These are phyloP conservation scores for Sarcophaga subvicina DNA, from an alignment of 2,888 invertebrate genomes.

Conservation along the genomic window DNA sequence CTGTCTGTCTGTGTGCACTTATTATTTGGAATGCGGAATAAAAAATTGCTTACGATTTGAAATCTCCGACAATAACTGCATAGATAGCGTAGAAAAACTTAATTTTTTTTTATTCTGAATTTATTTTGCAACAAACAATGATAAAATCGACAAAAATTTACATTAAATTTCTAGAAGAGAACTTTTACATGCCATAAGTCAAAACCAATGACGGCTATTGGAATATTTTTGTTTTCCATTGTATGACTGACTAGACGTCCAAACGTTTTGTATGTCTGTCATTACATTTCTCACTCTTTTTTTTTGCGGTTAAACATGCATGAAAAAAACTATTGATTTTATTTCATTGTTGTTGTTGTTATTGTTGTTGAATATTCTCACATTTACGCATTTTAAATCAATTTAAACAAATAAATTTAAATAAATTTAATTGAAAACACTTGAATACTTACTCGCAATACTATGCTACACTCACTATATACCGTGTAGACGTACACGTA, in stretches of 20 bases:
- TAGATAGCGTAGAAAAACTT: no score
- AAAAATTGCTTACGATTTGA: constrained; percentile 40
- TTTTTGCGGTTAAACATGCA: constrained; percentile 36
- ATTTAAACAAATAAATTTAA: constrained; percentile 52
- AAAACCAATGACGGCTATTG: neutral
- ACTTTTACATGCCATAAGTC: constrained; percentile 32
- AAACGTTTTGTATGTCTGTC: neutral
- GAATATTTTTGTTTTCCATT: neutral
- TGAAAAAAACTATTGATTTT: constrained; percentile 36
- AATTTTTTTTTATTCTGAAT: no score
- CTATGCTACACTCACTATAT: neutral
- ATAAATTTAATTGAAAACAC: constrained; percentile 58
- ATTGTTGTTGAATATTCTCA: constrained; percentile 40
- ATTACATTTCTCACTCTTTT: constrained; percentile 10
- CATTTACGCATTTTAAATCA: constrained; percentile 64
- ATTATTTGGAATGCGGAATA: constrained; percentile 64
- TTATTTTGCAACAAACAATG: neutral
- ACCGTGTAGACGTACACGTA: neutral
- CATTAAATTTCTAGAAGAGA: constrained; percentile 38
- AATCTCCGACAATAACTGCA: constrained; percentile 33
- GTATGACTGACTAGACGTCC: constrained; percentile 7
- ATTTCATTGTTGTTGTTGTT: neutral
- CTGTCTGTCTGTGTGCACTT: neutral
- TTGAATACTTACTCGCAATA: neutral
- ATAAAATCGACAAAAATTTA: constrained; percentile 12